Base-by-base conservation (phyloP, 2,113 vertebrate genomes). In the Charadrius vociferus region DNA sequence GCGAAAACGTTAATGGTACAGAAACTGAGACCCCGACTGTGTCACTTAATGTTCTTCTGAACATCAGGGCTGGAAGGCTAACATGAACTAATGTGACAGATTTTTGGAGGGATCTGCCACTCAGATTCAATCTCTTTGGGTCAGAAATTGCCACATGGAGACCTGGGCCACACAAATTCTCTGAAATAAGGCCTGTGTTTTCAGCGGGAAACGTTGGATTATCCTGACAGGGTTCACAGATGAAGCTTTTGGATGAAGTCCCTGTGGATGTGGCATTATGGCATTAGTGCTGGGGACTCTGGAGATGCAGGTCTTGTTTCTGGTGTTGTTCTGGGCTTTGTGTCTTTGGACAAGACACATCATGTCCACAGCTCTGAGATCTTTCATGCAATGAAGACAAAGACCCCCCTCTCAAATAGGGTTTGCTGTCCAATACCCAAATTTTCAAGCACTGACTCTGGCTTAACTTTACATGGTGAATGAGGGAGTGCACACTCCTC, bases 341-440 rank as follows among this genome's bases (percentile, higher is more conserved):
- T 55, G 12, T 36, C 19, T 27, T 61, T 85, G 49, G 18, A 62
- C 29, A 62, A 83, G 12, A 15, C 21, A 23, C 6, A 22, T 53
- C 12, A 12, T 11, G 39, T 63, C 47, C 50, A 37, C 26, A 71
- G 27, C 5, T 4, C 4, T 18, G 34, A 16, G 8, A 52, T 81
- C 41, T 22, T 39, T 37, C 74, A 32, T 5, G 7, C 34, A 45
- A 52, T 45, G 18, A 67, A 45, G 41, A 49, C 50, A 37, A 70
- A 56, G 34, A 26, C 23, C 47, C 21, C 3, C 1, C 8, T 83
- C 23, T 83, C 49, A 72, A n/a, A 37, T 3, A 36, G 5, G 3
- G 2, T 13, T 20, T 39, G 7, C 20, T 39, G 7, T 34, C 23
- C 49, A 56, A 20, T 19, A 26, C 1, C 0, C 6, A 2, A 3